Conservation (phyloP, 2,113 vertebrate genomes). For the Chaetodon auriga region DNA sequence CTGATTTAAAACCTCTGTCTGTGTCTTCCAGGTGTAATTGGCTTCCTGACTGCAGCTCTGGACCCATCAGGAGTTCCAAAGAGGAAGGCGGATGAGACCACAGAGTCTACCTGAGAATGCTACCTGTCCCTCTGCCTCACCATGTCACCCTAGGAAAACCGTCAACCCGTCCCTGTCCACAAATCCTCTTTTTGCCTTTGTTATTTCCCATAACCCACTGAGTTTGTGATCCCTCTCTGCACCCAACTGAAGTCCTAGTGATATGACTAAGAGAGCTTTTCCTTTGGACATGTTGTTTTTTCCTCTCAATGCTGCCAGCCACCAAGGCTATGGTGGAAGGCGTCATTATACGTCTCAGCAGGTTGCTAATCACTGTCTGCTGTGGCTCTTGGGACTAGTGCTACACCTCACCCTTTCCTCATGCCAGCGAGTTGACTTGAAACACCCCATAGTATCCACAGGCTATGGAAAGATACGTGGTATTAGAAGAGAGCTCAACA, state of each 20-base stretch:
- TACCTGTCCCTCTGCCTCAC: conserved; percentile 57
- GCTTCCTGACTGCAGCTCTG: conserved; percentile 71
- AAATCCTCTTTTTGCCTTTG: conserved; percentile 68
- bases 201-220: conserved; percentile 58
- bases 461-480: conserved; percentile 92
- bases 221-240: conserved; percentile 53
- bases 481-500: conserved; percentile 90
- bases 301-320: conserved; percentile 64
- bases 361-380: conserved; percentile 77
- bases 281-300: conserved; percentile 82
- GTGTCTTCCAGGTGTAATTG: conserved; percentile 78
- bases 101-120: conserved; percentile 80
- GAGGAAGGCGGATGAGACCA: conserved; percentile 75
- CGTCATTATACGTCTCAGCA: conserved; percentile 58
- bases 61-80: conserved; percentile 66
- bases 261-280: conserved; percentile 72
- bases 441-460: conserved; percentile 90
- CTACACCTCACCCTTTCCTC: conserved; percentile 84
- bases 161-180: conserved; percentile 56
- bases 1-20: conserved; percentile 67
- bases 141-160: conserved; percentile 71
- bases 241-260: conserved; percentile 54
- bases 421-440: conserved; percentile 86
- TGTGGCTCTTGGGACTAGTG: conserved; percentile 86
- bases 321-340: conserved; percentile 75